A percentile compares a stretch with the other conserved stretches of the same genome.
Evolutionary conservation across 2,888 invertebrate species (phyloP).

Genomic region (Archips crataeganus): DNA sequence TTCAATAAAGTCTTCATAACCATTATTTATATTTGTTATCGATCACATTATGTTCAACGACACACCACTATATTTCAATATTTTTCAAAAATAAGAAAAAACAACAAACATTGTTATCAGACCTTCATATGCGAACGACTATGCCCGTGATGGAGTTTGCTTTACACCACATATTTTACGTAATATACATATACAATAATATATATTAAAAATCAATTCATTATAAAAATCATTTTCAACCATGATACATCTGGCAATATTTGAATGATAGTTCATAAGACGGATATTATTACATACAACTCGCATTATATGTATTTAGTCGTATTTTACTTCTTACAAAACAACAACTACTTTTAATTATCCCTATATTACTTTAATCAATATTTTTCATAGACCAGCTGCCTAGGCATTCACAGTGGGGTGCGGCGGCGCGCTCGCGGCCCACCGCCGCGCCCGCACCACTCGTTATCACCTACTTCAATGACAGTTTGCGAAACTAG

Average conservation of each 20-base stretch:
- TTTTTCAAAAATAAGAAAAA: conserved; percentile 71
- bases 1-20: conserved; percentile 84
- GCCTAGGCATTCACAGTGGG: conserved; percentile 66
- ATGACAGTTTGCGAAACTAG: conserved; percentile 66
- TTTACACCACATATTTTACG: conserved; percentile 67
- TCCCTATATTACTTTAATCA: conserved; percentile 71
- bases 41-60: conserved; percentile 86
- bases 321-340: conserved; percentile 82
- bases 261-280: conserved; percentile 81
- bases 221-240: conserved; percentile 82
- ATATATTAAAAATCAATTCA: conserved; percentile 78
- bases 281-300: conserved; percentile 81
- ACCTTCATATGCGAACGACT: conserved; percentile 64
- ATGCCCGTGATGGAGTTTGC: conserved; percentile 58
- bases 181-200: conserved; percentile 73
- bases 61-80: conserved; percentile 77
- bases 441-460: conserved; percentile 39
- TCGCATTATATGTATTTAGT: conserved; percentile 79
- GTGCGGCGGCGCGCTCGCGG: conserved; percentile 45
- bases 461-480: conserved; percentile 39
- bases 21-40: conserved; percentile 75
- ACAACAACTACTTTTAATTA: conserved; percentile 83
- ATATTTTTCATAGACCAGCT: conserved; percentile 74
- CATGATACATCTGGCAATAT: conserved; percentile 73
- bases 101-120: conserved; percentile 70